Evolutionary conservation across 2,888 invertebrate species (phyloP).

Genomic region (Aplocera efformata): DNA sequence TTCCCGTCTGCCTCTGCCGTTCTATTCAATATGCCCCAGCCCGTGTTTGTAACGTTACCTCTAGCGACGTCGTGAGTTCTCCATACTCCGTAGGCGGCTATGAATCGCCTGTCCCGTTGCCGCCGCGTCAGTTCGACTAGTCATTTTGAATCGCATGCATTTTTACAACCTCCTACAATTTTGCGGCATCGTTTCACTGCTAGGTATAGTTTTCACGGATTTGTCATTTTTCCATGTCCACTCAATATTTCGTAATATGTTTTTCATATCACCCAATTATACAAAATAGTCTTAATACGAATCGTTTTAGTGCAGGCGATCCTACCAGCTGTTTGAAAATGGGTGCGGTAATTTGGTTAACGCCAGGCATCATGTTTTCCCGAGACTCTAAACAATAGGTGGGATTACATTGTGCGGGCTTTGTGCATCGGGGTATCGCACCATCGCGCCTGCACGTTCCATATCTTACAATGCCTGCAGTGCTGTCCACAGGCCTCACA

Average conservation of each 20-base stretch:
- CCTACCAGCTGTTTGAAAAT: conserved; percentile 34
- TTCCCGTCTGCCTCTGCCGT: conserved; percentile 37
- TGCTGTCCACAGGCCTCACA: conserved; percentile 6
- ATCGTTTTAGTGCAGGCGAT: conserved; percentile 17
- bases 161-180: conserved; percentile 40
- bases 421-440: conserved; percentile 61
- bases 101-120: conserved; percentile 25
- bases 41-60: conserved; percentile 39
- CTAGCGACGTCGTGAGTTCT: conserved; percentile 25
- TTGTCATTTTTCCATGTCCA: conserved; percentile 42
- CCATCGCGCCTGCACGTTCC: conserved; percentile 48
- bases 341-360: conserved; percentile 52
- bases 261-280: conserved; percentile 18
- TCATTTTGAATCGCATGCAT: conserved; percentile 36
- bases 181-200: conserved; percentile 32
- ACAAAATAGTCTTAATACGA: conserved; percentile 9
- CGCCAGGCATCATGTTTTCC: conserved; percentile 53
- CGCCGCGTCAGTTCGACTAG: conserved; percentile 4
- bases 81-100: conserved; percentile 27
- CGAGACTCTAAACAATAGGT: conserved; percentile 65
- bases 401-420: conserved; percentile 62
- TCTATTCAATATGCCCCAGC: conserved; percentile 47
- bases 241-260: conserved; percentile 34
- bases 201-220: conserved; percentile 32
- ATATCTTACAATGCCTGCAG: conserved; percentile 45